Base-by-base conservation (phyloP, 2,888 invertebrate genomes). In the Drosophila mimica region DNA sequence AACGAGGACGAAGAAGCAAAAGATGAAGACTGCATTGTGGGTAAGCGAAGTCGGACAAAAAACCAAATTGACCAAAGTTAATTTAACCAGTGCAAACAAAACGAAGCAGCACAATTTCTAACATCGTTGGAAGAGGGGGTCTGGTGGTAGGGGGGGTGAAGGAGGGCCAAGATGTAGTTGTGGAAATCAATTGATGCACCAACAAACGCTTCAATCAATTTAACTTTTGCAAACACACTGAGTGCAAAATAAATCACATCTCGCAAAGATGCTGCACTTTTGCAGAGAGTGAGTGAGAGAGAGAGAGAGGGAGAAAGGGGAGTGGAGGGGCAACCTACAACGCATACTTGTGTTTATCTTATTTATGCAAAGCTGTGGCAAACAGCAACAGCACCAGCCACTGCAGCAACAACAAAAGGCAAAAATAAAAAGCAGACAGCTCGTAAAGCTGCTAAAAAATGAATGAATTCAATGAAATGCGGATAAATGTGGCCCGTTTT, bases 131-230 rank as follows among this genome's bases (percentile, higher is more conserved):
- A 13, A 4, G n/a, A 2, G 11, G 5, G 15, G 20, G 15, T 25
- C 25, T 25, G n/a, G 17, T 17, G 11, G 34, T 28, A 6, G 13
- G 20, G 5, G 28, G 65, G 52, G 62, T 46, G 64, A 63, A 48
- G 54, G 7, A 4, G 15, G 8, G 9, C 38, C 17, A 38, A 38
- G 38, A 38, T 66, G 61, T 52, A 59, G 57, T 68, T 61, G 70
- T 72, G 73, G 68, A 87, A 90, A 88, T 88, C 88, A 88, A 88
- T 88, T 88, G 87, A 80, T 72, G 73, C 78, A 74, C 88, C 88
- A 82, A 84, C 88, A 90, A 90, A 88, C 87, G 87, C 90, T 89
- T 89, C 88, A 90, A 88, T 88, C 88, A 90, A 88, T 90, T 88
- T 88, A 82, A 82, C 90, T 90, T 87, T 86, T 72, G 89, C 88